These are phyloP conservation scores for Esox masquinongy DNA, from an alignment of 2,797 vertebrate species.

Conservation along the genomic window DNA sequence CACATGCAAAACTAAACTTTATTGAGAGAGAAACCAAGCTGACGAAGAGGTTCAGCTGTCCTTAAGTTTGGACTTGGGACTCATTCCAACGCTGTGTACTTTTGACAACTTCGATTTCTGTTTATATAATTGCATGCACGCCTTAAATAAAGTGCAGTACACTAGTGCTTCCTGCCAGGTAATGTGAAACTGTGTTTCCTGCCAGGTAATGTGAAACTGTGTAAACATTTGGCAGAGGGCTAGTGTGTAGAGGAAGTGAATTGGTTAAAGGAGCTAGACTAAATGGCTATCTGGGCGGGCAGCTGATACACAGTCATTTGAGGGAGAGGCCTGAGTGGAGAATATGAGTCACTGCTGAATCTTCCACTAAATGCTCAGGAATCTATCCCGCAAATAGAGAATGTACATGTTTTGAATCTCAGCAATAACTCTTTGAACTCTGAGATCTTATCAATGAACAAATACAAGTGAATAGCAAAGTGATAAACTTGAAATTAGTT, in stretches of 20 bases:
- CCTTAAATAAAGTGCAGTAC: constrained; percentile 33
- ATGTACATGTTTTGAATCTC: background rate
- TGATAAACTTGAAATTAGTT: background rate
- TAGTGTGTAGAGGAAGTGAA: background rate
- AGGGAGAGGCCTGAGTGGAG: constrained; percentile 44
- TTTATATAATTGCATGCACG: constrained; percentile 25
- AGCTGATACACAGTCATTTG: constrained; percentile 18
- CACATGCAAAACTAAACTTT: background rate
- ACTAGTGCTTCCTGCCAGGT: constrained; percentile 9
- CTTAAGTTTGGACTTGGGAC: constrained; percentile 30
- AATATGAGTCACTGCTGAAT: constrained; percentile 64
- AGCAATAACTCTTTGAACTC: background rate
- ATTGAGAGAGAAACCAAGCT: background rate
- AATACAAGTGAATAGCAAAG: background rate
- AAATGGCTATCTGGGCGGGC: constrained; percentile 12
- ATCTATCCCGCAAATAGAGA: constrained; percentile 14
- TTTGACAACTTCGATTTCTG: background rate
- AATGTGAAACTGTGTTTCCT: constrained; percentile 26
- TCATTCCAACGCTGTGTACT: constrained; percentile 7
- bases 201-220: constrained; percentile 4
- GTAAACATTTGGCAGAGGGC: constrained; percentile 46
- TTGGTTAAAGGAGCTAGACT: background rate
- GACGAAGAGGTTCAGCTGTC: background rate
- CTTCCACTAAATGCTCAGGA: background rate
- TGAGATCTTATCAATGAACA: background rate